Percentiles rank a stretch among this genome's conserved stretches.
phyloP scores from a whole-genome alignment of 2,888 invertebrate species.

The Zeuzera pyrina region DNA sequence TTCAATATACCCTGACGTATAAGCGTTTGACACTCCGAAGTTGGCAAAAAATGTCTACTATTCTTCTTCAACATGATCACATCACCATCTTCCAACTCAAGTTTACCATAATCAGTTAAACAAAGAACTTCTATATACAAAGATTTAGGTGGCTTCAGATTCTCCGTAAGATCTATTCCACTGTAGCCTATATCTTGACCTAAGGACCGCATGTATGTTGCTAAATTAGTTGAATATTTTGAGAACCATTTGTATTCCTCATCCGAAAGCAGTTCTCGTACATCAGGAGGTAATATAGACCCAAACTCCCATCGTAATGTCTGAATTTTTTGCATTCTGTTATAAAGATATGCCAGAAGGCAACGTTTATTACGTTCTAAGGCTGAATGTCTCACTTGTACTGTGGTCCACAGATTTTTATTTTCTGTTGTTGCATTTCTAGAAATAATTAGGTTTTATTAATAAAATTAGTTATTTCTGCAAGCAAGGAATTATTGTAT shows the following conservation, averaged over 20 bases:
- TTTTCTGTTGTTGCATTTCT: slow-evolving; percentile 72
- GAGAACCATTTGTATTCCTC: slow-evolving; percentile 92
- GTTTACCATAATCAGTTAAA: slow-evolving; percentile 91
- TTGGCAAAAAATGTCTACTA: slow-evolving; percentile 90
- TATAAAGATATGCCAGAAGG: slow-evolving; percentile 86
- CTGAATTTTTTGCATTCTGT: slow-evolving; percentile 84
- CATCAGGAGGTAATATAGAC: slow-evolving; percentile 88
- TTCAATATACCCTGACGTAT: slow-evolving; percentile 92
- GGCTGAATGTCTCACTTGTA: slow-evolving; percentile 88
- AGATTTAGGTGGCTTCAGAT: slow-evolving; percentile 92
- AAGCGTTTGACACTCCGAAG: slow-evolving; percentile 90
- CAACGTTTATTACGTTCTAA: slow-evolving; percentile 93
- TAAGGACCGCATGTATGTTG: slow-evolving; percentile 91
- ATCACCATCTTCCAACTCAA: slow-evolving; percentile 95
- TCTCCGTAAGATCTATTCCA: slow-evolving; percentile 89
- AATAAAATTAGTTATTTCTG: neutral
- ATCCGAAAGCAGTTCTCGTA: slow-evolving; percentile 84
- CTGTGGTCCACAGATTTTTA: slow-evolving; percentile 78
- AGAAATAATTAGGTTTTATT: slow-evolving; percentile 16
- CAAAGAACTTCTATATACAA: slow-evolving; percentile 94
- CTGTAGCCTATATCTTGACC: slow-evolving; percentile 80
- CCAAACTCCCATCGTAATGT: slow-evolving; percentile 98
- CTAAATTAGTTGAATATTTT: slow-evolving; percentile 88
- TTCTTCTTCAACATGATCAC: slow-evolving; percentile 90
- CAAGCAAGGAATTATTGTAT: neutral